Percentiles rank a stretch among this genome's conserved stretches.
These are phyloP conservation scores for Calyptommatus sinebrachiatus DNA, from an alignment of 2,113 vertebrate species.

Conservation along the genomic window DNA sequence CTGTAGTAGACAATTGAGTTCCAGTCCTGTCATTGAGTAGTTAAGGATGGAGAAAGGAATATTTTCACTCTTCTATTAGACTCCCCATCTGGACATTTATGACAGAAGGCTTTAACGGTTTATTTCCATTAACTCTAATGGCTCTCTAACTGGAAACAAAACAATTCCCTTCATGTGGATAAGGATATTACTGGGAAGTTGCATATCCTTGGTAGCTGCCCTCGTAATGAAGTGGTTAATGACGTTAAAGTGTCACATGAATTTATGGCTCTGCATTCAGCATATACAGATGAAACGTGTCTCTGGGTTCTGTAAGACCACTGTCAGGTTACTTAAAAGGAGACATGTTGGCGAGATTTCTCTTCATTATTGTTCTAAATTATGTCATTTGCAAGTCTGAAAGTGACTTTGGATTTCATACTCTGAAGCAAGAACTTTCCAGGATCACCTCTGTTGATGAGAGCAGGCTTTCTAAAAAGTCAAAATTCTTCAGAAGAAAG, in stretches of 20 bases:
- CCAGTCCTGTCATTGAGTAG: neutral
- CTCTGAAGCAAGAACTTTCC: neutral
- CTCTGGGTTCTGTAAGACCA: neutral
- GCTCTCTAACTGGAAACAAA: neutral
- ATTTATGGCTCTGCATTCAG: neutral
- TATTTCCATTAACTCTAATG: fast-evolving
- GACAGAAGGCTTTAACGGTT: neutral
- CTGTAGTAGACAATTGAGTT: neutral
- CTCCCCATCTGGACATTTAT: neutral
- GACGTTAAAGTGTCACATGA: neutral
- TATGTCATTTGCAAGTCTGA: slow-evolving; percentile 29
- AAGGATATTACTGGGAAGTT: neutral
- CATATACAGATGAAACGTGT: neutral
- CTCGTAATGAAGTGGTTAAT: slow-evolving; percentile 2
- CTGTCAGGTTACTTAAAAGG: slow-evolving; percentile 5
- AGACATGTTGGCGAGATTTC: neutral
- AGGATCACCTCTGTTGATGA: slow-evolving; percentile 6
- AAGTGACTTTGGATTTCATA: slow-evolving; percentile 43
- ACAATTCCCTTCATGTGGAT: fast-evolving
- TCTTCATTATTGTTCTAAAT: slow-evolving; percentile 29
- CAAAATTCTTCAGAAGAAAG: slow-evolving; percentile 9
- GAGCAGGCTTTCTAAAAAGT: neutral
- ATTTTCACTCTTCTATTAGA: neutral
- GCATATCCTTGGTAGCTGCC: fast-evolving
- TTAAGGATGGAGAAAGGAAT: neutral